Evolutionary conservation across 2,888 invertebrate genomes (phyloP), one percentile per base, ranked within the genome.

Genomic region (Ischnus inquisitorius): DNA sequence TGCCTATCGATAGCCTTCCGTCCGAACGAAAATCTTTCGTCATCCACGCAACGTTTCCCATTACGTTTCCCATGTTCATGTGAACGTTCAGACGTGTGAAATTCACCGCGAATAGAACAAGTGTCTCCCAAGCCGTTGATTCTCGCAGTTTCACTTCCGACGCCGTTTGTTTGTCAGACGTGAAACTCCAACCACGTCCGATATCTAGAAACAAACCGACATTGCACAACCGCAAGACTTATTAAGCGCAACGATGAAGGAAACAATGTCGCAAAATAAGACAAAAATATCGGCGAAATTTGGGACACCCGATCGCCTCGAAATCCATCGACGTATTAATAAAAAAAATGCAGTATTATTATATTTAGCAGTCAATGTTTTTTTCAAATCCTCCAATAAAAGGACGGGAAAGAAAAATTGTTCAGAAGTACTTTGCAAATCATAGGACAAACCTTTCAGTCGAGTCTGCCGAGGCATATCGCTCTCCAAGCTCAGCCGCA

Each of bases 51-150:
- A 99, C 99, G 92, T 99, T 99, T 14, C 99, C 99, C 98, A 99
- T 99, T 0, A 99, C 99, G 92, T 99, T 99, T 57, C 99, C 99
- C 98, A 99, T 99, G 94, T 99, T 99, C 97, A 99, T 99, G 92
- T 98, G 98, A 10, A 99, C 98, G 93, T 99, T 99, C 74, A 99
- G 95, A 90, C 97, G 97, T 64, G 98, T 98, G 93, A 99, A 98
- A 94, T 99, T 99, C 57, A 99, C 97, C 0, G 98, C 98, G 94
- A 99, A 98, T 79, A 99, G 94, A 2, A 99, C 99, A 71, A 99
- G 94, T 2, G 99, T 99, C 94, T 99, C 98, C 99, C 99, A 99
- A 57, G 98, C 97, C 41, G 84, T 76, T 3, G 97, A 96, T 85
- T 96, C 95, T 81, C 95, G 95, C 88, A 91, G 81, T 86, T 96